Conservation (phyloP, 2,888 invertebrate species). For the Cheilosia pagana region DNA sequence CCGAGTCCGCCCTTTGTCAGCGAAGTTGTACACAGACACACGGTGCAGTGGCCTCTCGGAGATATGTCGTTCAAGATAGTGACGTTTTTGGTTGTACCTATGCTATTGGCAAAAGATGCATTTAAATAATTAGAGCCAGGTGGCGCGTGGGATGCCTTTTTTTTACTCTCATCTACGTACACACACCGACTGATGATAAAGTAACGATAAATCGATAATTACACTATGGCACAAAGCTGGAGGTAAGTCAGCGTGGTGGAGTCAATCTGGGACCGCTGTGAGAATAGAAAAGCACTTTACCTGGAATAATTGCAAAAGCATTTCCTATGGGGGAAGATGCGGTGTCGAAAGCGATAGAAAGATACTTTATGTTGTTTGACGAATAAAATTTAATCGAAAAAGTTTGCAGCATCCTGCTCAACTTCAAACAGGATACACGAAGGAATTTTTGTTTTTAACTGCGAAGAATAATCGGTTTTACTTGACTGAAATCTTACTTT, state of each 20-base stretch:
- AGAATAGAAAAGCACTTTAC: conserved; percentile 49
- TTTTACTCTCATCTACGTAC: conserved; percentile 17
- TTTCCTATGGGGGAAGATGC: conserved; percentile 42
- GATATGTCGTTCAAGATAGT: conserved; percentile 56
- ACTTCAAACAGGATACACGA: conserved; percentile 4
- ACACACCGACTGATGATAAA: conserved; percentile 53
- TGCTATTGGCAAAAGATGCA: conserved; percentile 29
- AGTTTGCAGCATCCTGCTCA: conserved; percentile 30
- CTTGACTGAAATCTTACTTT: too few relatives aligned
- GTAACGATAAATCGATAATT: conserved; percentile 74
- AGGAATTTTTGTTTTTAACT: too few relatives aligned
- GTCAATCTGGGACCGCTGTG: conserved; percentile 23
- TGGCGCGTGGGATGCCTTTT: conserved; percentile 67
- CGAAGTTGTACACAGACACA: conserved; percentile 5
- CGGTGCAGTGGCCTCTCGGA: conserved; percentile 44
- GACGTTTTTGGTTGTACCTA: conserved; percentile 5
- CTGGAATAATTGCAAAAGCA: conserved; percentile 58
- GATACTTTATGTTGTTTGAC: conserved; percentile 58
- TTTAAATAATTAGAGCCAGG: conserved; percentile 75
- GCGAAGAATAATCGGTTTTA: too few relatives aligned
- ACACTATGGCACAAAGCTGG: conserved; percentile 21
- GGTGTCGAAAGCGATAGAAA: conserved; percentile 56
- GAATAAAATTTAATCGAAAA: conserved; percentile 67
- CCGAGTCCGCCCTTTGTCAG: conserved; percentile 57
- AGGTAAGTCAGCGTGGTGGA: conserved; percentile 39